Evolutionary conservation across 2,113 vertebrate species (phyloP).

Genomic region (Corythaeola cristata): DNA sequence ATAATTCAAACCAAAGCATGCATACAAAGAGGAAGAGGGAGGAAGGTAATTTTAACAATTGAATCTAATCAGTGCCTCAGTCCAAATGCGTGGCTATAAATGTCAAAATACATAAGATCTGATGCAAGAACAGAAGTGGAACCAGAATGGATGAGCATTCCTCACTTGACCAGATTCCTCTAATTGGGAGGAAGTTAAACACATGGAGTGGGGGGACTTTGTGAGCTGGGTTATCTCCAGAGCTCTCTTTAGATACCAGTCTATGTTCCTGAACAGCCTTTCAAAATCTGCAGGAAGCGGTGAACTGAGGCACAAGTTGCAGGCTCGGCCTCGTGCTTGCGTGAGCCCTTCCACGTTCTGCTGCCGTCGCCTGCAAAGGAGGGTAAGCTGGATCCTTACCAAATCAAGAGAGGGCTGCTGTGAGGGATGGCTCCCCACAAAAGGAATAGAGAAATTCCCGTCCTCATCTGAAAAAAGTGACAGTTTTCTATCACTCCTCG

Average conservation of each 20-base stretch:
- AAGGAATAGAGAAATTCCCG: neutral
- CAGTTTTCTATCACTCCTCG: neutral
- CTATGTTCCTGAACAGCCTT: neutral
- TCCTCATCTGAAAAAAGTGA: neutral
- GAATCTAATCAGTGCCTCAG: constrained; percentile 13
- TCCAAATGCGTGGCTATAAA: neutral
- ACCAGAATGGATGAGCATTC: constrained; percentile 51
- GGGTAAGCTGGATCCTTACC: neutral
- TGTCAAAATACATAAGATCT: constrained; percentile 12
- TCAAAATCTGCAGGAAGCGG: neutral
- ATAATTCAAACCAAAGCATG: constrained; percentile 24
- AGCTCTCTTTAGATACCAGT: neutral
- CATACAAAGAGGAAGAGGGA: neutral
- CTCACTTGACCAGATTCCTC: constrained; percentile 34
- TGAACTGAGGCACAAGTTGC: neutral
- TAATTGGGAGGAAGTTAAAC: constrained; percentile 35
- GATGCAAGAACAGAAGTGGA: constrained; percentile 18
- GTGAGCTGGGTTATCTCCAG: neutral
- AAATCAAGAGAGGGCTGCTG: neutral
- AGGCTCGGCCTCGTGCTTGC: neutral
- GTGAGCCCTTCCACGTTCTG: neutral
- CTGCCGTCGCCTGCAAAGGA: neutral
- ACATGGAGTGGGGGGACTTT: neutral
- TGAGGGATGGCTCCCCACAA: neutral
- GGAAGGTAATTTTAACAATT: constrained; percentile 47